Conservation (phyloP, 1,140 invertebrate species). For the Drosophila truncata region DNA sequence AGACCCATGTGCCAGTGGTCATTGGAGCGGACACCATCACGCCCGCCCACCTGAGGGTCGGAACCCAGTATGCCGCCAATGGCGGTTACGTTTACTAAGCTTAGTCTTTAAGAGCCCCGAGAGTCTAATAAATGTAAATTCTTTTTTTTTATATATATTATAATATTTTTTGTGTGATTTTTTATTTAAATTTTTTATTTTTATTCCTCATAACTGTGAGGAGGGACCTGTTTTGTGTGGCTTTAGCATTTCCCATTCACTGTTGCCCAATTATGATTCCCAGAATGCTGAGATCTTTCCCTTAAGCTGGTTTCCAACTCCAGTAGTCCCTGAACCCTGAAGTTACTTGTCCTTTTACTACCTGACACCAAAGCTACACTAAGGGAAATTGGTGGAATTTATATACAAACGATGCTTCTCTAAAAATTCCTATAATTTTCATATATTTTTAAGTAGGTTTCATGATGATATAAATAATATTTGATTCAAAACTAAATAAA, state of each 20-base stretch:
- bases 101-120: neutral
- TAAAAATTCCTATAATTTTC: neutral
- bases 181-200: neutral
- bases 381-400: neutral
- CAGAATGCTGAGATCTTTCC: conserved; percentile 1
- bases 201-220: neutral
- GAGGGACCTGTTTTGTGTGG: conserved; percentile 6
- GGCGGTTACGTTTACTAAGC: conserved; percentile 72
- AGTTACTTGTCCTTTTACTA: neutral
- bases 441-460: neutral
- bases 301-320: neutral
- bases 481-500: neutral
- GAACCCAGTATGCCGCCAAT: conserved; percentile 68
- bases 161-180: neutral
- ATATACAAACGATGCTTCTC: neutral
- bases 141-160: conserved; percentile 1
- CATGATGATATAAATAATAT: neutral
- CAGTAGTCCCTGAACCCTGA: conserved; percentile 10
- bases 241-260: neutral
- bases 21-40: conserved; percentile 63
- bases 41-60: conserved; percentile 39
- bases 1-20: conserved; percentile 54
- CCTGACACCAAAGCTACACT: neutral
- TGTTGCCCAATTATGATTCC: conserved; percentile 25
- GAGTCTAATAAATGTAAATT: conserved; percentile 14